phyloP scores from a whole-genome alignment of 2,113 vertebrate species.

The Crotophaga sulcirostris region DNA sequence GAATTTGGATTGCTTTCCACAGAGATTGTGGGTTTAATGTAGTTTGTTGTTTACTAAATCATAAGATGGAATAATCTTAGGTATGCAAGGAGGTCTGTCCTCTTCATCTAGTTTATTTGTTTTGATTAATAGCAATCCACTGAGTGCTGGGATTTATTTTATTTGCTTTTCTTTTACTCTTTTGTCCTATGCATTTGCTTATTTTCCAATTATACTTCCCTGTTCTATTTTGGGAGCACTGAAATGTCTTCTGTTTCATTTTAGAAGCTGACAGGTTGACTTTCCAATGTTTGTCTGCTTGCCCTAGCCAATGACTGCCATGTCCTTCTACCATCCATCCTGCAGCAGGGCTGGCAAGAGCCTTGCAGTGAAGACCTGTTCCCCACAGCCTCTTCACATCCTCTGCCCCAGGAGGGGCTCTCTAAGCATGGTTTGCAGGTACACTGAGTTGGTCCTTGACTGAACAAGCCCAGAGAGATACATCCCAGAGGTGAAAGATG shows the following conservation, averaged over 20 bases:
- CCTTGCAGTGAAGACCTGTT: neutral
- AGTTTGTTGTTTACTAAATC: conserved; percentile 22
- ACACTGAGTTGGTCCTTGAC: rapidly evolving
- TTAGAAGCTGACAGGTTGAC: neutral
- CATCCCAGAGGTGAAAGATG: neutral
- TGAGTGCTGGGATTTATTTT: neutral
- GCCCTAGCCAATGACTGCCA: neutral
- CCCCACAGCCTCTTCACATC: no score
- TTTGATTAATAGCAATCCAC: conserved; percentile 20
- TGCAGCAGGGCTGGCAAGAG: neutral
- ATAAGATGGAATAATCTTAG: neutral
- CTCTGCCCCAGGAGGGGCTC: neutral
- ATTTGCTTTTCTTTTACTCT: conserved; percentile 8
- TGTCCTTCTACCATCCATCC: neutral
- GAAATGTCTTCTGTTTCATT: neutral
- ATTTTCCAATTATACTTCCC: neutral
- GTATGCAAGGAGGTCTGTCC: neutral
- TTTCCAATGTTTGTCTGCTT: neutral
- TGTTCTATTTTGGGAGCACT: neutral
- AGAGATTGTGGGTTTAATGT: neutral
- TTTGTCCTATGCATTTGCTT: neutral
- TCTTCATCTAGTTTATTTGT: neutral
- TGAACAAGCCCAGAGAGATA: neutral
- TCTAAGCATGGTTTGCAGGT: neutral
- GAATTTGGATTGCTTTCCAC: neutral